Base-by-base conservation (phyloP, 2,888 invertebrate genomes). In the Himalopsyche anomala region DNA sequence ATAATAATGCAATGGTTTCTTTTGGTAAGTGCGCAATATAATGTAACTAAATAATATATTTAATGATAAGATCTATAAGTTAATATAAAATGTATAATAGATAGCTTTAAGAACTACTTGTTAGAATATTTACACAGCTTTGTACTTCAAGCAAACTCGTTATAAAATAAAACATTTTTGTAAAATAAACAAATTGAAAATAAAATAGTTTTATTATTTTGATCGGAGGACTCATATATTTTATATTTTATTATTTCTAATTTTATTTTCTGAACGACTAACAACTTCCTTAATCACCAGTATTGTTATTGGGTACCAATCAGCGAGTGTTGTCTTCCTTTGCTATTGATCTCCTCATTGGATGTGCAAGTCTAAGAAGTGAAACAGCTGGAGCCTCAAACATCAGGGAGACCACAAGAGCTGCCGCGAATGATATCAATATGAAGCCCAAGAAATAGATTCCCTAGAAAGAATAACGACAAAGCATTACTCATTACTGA, bases 351-450 rank as follows among this genome's bases (percentile, higher is more conserved):
- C 36, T 69, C 92, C 1, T 86, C 81, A 83, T 86, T 15, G 91
- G 91, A 89, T 94, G 93, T 19, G 94, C 90, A 28, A 94, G 90
- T 83, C 94, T 90, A 8, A 94, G 90, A 19, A 95, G 89, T 38
- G 94, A 93, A 89, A 94, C 94, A 89, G 93, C 91, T 0, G 95
- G 95, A 90, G 94, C 94, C 91, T 95, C 95, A 84, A 95, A 93
- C 54, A 95, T 90, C 80, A 95, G 90, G 1, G 94, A 92, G 28
- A 95, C 91, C 38, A 92, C 83, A 28, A 94, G 90, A 4, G 94
- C 91, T 4, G 90, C 91, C 0, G 90, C 86, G 80, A 94, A 90
- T 0, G 94, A 93, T 9, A 92, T 89, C 5, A 92, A 45, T 0
- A 91, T 89, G 2, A 93, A 92, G 19, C 94, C 95, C 56, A 94